Evolutionary conservation across 1,140 invertebrate genomes (phyloP), one percentile per base, ranked within the genome.

Genomic region (Zeugodacus cucurbitae): DNA sequence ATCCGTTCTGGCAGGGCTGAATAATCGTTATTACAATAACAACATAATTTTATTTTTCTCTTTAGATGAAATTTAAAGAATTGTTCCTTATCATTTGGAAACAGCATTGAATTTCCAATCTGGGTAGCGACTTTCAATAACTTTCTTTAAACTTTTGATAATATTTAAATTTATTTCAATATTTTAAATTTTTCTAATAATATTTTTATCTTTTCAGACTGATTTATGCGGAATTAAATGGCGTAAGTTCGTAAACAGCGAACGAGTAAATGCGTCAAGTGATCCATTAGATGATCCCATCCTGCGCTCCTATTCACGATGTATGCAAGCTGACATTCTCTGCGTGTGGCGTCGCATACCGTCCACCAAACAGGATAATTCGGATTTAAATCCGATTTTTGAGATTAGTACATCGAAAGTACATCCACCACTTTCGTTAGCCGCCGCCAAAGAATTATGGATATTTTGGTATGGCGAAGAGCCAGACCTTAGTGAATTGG

Each of bases 391-490:
- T 92, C 90, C 91, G 89, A 89, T 89, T 87, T 93, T 91, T 91
- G 93, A 93, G 89, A 91, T 91, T 88, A 93, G 92, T 90, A 93
- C 91, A 91, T 93, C 91, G 89, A 93, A 91, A 90, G 93, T 93
- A 41, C 93, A 94, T 91, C 94, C 94, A 91, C 97, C 97, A 88
- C 95, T 97, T 89, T 97, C 96, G 89, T 95, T 97, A 70, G 95
- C 95, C 91, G 96, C 96, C 89, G 96, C 97, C 93, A 99, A 99
- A 95, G 98, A 99, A 94, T 95, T 99, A 22, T 99, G 98, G 99
- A 97, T 99, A 92, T 99, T 99, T 95, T 99, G 98, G 98, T 99
- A 99, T 95, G 98, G 98, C 91, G 98, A 99, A 93, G 98, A 99
- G 94, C 98, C 98, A 44, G 97, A 98, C 94, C 95, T 98, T 86